Percentiles rank a stretch among this genome's conserved stretches.
Evolutionary conservation across 2,888 invertebrate genomes (phyloP).

Genomic region (Panopea generosa): DNA sequence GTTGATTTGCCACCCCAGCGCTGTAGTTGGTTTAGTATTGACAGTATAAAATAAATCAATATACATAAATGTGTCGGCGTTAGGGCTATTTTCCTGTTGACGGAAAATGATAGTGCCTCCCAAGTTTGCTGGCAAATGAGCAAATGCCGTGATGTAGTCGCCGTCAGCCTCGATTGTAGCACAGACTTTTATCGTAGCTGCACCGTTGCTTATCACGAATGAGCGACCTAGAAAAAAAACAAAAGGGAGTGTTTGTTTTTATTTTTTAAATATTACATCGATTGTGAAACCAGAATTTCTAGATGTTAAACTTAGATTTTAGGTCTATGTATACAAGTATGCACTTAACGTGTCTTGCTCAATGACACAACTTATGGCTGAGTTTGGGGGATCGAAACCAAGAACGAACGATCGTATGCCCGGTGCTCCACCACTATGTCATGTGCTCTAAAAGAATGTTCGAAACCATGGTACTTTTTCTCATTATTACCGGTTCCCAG

Average conservation of each 20-base stretch:
- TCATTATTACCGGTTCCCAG: no score
- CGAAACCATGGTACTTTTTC: no score
- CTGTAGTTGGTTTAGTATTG: conserved; percentile 16
- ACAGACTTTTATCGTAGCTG: conserved; percentile 47
- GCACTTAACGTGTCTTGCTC: no score
- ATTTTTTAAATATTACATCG: no score
- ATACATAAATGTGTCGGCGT: conserved; percentile 65
- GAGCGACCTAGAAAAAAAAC: conserved; percentile 63
- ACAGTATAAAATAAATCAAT: conserved; percentile 58
- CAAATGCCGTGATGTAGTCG: conserved; percentile 67
- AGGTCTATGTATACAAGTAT: no score
- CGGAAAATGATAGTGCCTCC: conserved; percentile 72
- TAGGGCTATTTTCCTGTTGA: conserved; percentile 44
- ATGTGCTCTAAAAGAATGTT: no score
- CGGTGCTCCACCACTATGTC: no score
- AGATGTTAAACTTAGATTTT: no score
- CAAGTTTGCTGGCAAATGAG: conserved; percentile 58
- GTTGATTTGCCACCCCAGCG: conserved; percentile 61
- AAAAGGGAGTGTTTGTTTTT: background rate
- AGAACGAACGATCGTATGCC: no score
- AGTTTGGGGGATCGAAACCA: no score
- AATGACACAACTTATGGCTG: no score
- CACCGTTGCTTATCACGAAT: conserved; percentile 42
- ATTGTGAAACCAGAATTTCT: no score
- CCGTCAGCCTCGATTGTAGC: conserved; percentile 66